Percentiles rank a stretch among this genome's conserved stretches.
phyloP scores from a whole-genome alignment of 2,797 vertebrate genomes.

The Alfaro cultratus region DNA sequence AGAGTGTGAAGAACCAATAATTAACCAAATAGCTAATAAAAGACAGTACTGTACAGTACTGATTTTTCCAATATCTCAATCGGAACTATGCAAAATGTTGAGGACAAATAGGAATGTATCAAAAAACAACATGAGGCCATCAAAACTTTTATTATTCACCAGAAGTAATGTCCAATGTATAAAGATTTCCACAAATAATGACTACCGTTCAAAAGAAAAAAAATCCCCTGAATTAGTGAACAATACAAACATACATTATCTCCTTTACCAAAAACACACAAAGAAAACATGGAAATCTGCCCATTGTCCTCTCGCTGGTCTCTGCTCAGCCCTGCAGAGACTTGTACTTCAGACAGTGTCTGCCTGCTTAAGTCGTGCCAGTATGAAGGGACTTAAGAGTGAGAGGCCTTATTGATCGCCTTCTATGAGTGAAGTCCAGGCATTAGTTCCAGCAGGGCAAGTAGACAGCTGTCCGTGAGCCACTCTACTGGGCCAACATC shows the following conservation, averaged over 20 bases:
- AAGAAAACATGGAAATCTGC: slow-evolving; percentile 48
- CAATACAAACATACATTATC: slow-evolving; percentile 49
- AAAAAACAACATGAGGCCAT: slow-evolving; percentile 25
- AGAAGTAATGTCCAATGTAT: slow-evolving; percentile 64
- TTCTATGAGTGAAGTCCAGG: slow-evolving; percentile 79
- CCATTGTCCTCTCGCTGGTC: slow-evolving; percentile 25
- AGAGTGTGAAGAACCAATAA: background rate
- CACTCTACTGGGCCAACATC: slow-evolving; percentile 74
- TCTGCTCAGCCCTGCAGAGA: slow-evolving; percentile 36
- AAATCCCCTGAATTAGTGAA: slow-evolving; percentile 49
- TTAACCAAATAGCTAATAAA: background rate
- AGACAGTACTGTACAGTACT: too few species aligned
- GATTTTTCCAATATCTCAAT: background rate
- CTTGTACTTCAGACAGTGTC: slow-evolving; percentile 65
- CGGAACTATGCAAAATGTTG: background rate
- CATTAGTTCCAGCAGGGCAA: slow-evolving; percentile 83
- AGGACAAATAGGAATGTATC: background rate
- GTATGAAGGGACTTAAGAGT: slow-evolving; percentile 75
- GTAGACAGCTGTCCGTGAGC: slow-evolving; percentile 76
- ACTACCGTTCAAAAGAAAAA: slow-evolving; percentile 43
- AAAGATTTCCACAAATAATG: slow-evolving; percentile 61
- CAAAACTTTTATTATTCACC: slow-evolving; percentile 66
- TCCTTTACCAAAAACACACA: slow-evolving; percentile 49
- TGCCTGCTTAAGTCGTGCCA: slow-evolving; percentile 72
- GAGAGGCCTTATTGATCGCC: slow-evolving; percentile 79